A percentile compares a stretch with the other conserved stretches of the same genome.
Conservation (phyloP, 2,888 invertebrate species). For the Microctonus aethiopoides region DNA sequence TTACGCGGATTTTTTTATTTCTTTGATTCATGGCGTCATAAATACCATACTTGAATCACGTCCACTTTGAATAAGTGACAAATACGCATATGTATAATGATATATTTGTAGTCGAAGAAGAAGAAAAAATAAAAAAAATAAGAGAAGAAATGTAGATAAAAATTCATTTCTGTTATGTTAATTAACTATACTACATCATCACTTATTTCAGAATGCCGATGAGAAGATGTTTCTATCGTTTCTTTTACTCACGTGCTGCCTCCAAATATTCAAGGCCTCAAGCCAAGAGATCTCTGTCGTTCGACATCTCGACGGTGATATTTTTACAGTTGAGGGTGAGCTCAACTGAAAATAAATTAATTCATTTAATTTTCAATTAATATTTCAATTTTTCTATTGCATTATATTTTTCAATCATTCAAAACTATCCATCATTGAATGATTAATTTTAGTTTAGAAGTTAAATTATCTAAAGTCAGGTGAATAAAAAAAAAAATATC, state of each 20-base stretch:
- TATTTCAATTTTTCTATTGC: not conserved
- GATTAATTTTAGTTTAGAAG: not conserved
- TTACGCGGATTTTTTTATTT: not conserved
- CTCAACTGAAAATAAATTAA: not conserved
- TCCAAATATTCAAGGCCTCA: conserved; percentile 49
- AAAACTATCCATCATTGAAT: not conserved
- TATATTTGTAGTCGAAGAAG: not conserved
- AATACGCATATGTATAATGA: not conserved
- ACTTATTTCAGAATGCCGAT: conserved; percentile 61
- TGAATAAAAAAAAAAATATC: not conserved
- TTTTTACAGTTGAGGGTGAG: conserved; percentile 61
- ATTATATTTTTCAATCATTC: not conserved
- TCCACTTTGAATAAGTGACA: conserved; percentile 6
- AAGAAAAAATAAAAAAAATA: not conserved
- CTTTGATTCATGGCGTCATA: conserved; percentile 16
- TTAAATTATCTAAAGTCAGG: not conserved
- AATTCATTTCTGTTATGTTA: conserved; percentile 12
- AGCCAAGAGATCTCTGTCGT: conserved; percentile 58
- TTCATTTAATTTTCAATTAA: not conserved
- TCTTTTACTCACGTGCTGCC: conserved; percentile 54
- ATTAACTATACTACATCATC: not conserved
- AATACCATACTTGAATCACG: not conserved
- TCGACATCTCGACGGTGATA: conserved; percentile 62
- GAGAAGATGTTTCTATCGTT: conserved; percentile 62
- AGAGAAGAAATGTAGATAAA: not conserved